Conservation (phyloP, 1,140 invertebrate species). For the Akabosia matsudoensis region DNA sequence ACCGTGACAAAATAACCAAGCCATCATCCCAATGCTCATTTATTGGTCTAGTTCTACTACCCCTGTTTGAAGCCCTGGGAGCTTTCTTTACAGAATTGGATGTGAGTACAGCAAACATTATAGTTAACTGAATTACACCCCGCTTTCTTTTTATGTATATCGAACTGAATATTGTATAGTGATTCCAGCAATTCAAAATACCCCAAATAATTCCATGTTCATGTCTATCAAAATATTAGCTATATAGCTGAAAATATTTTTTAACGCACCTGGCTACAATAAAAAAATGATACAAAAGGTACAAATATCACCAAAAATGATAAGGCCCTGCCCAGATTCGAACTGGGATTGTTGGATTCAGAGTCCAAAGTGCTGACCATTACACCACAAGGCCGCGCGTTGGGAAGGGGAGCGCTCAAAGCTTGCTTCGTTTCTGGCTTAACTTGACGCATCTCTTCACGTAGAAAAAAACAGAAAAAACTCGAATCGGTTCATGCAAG, state of each 20-base stretch:
- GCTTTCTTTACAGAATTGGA: conserved; percentile 68
- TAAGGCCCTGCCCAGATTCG: conserved; percentile 76
- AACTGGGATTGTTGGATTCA: conserved; percentile 86
- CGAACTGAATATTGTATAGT: no score
- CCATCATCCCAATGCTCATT: conserved; percentile 80
- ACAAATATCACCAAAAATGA: not conserved
- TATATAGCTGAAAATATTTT: no score
- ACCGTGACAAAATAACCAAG: conserved; percentile 83
- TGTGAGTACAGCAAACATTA: conserved; percentile 53
- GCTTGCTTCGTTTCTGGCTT: not conserved
- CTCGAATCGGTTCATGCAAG: no score
- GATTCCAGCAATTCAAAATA: no score
- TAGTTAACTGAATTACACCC: no score
- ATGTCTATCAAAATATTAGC: no score
- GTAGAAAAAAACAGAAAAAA: no score
- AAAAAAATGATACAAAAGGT: not conserved
- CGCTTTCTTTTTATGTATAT: no score
- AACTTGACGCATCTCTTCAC: no score
- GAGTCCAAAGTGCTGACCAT: conserved; percentile 87
- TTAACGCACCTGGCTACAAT: no score
- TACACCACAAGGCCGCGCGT: conserved; percentile 75
- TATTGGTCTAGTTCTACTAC: conserved; percentile 77
- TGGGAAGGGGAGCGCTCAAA: not conserved
- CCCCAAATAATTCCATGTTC: no score
- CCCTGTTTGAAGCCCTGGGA: conserved; percentile 72